These are phyloP conservation scores for Zosterops hypoxanthus DNA, from an alignment of 2,113 vertebrate genomes.

Conservation along the genomic window DNA sequence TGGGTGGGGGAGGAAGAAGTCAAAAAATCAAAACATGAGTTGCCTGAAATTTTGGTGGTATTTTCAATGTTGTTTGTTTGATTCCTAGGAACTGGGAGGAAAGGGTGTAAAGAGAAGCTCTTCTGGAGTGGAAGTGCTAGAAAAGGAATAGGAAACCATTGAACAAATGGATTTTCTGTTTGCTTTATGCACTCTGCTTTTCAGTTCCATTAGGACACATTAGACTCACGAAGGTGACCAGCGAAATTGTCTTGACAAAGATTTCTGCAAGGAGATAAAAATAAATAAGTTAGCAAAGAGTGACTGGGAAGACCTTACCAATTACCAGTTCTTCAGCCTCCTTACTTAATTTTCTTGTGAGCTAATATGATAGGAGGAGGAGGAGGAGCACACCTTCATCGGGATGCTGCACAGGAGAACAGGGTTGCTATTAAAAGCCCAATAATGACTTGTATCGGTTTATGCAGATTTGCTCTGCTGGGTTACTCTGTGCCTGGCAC, in stretches of 20 bases:
- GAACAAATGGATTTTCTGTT: neutral
- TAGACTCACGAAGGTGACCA: neutral
- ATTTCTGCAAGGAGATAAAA: neutral
- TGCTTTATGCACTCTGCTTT: neutral
- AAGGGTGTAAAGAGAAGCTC: neutral
- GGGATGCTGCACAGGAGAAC: slow-evolving; percentile 22
- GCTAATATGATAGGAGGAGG: neutral
- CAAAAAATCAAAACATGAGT: neutral
- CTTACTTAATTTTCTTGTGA: slow-evolving; percentile 21
- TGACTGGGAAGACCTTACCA: neutral
- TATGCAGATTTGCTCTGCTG: slow-evolving; percentile 70
- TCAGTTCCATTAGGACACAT: neutral
- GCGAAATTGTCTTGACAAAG: neutral
- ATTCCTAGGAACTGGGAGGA: neutral
- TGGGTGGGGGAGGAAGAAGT: neutral
- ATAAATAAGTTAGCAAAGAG: neutral
- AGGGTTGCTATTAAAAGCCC: slow-evolving; percentile 55
- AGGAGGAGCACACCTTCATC: slow-evolving; percentile 19
- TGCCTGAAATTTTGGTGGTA: neutral
- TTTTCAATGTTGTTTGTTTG: neutral
- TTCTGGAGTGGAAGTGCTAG: neutral
- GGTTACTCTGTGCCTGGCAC: slow-evolving; percentile 47
- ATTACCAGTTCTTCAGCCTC: neutral
- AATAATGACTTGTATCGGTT: slow-evolving; percentile 70
- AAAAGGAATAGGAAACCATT: neutral